Evolutionary conservation across 2,797 vertebrate species (phyloP).

Genomic region (Sebastiscus tertius): DNA sequence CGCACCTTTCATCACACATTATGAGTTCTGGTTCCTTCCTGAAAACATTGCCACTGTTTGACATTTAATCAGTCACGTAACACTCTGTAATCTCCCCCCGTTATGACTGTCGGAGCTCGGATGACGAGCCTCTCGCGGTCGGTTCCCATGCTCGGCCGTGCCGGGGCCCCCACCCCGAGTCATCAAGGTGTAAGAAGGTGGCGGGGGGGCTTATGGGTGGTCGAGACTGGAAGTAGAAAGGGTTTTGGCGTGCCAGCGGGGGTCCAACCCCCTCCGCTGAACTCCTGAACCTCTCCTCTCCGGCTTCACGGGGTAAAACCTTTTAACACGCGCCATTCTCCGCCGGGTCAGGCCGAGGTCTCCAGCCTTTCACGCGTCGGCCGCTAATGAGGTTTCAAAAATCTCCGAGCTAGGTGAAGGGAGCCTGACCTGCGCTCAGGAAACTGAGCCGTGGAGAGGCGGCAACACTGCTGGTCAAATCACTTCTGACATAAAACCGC

Average conservation of each 20-base stretch:
- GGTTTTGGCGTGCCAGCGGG: constrained; percentile 50
- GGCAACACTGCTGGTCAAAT: constrained; percentile 46
- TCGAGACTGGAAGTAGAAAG: constrained; percentile 36
- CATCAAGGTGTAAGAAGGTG: constrained; percentile 38
- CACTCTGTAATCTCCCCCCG: constrained; percentile 15
- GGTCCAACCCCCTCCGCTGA: constrained; percentile 48
- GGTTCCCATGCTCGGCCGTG: constrained; percentile 22
- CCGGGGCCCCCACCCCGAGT: background rate
- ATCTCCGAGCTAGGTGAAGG: constrained; percentile 62
- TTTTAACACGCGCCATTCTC: constrained; percentile 72
- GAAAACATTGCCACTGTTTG: constrained; percentile 2
- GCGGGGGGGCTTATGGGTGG: constrained; percentile 36
- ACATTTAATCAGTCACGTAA: constrained; percentile 12
- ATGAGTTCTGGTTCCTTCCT: background rate
- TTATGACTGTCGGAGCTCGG: constrained; percentile 19
- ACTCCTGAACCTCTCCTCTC: constrained; percentile 70
- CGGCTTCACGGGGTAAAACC: constrained; percentile 56
- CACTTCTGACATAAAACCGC: constrained; percentile 64
- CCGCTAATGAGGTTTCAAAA: constrained; percentile 79
- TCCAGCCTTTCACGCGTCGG: constrained; percentile 75
- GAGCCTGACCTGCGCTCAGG: constrained; percentile 62
- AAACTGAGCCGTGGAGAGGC: constrained; percentile 44
- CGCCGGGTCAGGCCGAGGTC: constrained; percentile 71
- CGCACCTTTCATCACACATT: background rate
- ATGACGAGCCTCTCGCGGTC: constrained; percentile 18